Conservation (phyloP, 2,113 vertebrate species). For the Eulemur macaco region DNA sequence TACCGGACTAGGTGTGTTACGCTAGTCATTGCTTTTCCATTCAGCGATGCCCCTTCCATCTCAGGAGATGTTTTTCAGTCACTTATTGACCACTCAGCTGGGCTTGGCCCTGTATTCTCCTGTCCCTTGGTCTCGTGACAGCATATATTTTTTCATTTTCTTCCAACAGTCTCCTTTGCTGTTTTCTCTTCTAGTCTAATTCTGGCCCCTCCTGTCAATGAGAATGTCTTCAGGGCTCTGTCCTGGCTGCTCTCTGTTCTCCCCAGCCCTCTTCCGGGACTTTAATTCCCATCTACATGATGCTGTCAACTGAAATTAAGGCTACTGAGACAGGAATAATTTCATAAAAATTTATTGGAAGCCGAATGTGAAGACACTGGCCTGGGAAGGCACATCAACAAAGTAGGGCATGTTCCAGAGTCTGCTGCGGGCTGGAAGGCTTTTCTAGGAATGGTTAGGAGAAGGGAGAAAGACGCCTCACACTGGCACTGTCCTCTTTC, state of each 20-base stretch:
- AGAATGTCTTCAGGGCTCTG: background rate
- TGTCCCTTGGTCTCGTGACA: background rate
- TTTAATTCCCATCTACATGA: background rate
- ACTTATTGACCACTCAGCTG: background rate
- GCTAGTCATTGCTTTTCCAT: background rate
- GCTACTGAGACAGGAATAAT: too few species aligned
- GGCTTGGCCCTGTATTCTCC: too few species aligned
- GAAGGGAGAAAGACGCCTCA: too few species aligned
- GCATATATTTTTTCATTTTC: background rate
- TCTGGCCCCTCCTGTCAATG: background rate
- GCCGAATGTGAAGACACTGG: too few species aligned
- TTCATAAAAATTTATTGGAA: too few species aligned
- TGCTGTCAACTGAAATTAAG: too few species aligned
- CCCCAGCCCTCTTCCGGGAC: background rate
- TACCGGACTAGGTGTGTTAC: background rate
- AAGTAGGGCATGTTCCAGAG: too few species aligned
- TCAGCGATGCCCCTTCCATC: background rate
- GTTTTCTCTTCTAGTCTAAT: background rate
- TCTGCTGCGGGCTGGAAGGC: too few species aligned
- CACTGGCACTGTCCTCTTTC: too few species aligned
- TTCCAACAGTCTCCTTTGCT: background rate
- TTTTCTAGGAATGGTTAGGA: too few species aligned
- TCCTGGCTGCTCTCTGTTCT: background rate
- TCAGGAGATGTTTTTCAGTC: background rate
- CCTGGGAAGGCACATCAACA: too few species aligned